Percentiles rank a stretch among this genome's conserved stretches.
These are phyloP conservation scores for Scartelaos histophorus DNA, from an alignment of 2,113 vertebrate genomes.

Conservation along the genomic window DNA sequence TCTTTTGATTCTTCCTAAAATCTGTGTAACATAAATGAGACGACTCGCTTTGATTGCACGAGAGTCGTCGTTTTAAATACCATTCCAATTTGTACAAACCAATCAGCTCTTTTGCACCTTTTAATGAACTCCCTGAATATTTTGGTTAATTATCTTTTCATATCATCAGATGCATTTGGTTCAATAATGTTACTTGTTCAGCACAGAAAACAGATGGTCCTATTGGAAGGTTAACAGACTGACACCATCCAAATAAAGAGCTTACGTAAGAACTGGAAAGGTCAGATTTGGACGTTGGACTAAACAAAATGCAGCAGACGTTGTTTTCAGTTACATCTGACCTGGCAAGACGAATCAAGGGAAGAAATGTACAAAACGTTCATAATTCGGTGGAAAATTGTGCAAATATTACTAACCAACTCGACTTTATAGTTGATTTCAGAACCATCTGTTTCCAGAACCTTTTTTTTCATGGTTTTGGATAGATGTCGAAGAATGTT, in stretches of 20 bases:
- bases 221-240: constrained; percentile 29
- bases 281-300: not conserved
- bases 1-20: constrained; percentile 56
- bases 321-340: not conserved
- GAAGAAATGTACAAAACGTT: not conserved
- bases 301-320: not conserved
- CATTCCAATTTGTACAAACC: constrained; percentile 56
- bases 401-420: no score
- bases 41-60: constrained; percentile 64
- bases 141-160: constrained; percentile 55
- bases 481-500: no score
- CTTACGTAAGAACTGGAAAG: constrained; percentile 13
- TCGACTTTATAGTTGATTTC: no score
- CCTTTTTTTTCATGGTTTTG: no score
- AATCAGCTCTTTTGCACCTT: constrained; percentile 49
- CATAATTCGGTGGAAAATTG: no score
- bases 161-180: constrained; percentile 56
- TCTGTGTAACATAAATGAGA: constrained; percentile 61
- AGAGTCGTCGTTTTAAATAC: constrained; percentile 53
- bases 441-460: no score
- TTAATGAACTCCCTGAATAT: constrained; percentile 64
- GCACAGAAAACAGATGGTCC: constrained; percentile 53
- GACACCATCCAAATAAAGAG: not conserved
- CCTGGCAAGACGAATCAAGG: not conserved
- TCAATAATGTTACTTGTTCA: constrained; percentile 55